A percentile compares a stretch with the other conserved stretches of the same genome.
phyloP scores from a whole-genome alignment of 2,888 invertebrate species.

The Leptinotarsa rubiginosa region DNA sequence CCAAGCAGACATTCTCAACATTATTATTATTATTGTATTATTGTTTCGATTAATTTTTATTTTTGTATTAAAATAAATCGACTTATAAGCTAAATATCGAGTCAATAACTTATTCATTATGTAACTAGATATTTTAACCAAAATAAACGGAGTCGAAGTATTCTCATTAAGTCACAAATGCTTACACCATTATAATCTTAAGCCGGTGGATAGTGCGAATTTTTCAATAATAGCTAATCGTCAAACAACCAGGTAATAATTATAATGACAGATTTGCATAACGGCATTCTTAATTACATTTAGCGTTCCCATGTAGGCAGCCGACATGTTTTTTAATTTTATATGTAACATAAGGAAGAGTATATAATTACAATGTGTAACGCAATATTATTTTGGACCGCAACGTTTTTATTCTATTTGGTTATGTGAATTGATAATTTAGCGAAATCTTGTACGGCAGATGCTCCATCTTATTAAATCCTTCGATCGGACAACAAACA shows the following conservation, averaged over 20 bases:
- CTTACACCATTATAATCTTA: not conserved
- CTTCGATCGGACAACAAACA: not conserved
- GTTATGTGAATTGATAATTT: conserved; percentile 25
- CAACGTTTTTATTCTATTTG: conserved; percentile 16
- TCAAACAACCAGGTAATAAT: conserved; percentile 4
- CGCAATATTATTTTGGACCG: conserved; percentile 29
- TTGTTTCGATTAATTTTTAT: too few species aligned
- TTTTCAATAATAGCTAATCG: conserved; percentile 6
- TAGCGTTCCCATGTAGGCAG: conserved; percentile 33
- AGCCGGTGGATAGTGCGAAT: not conserved
- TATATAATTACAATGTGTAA: conserved; percentile 37
- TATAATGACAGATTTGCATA: conserved; percentile 28
- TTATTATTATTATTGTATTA: too few species aligned
- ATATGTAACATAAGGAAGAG: conserved; percentile 35
- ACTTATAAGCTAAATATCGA: too few species aligned
- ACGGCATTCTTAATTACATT: conserved; percentile 26
- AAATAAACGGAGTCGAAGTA: not conserved
- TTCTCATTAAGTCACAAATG: not conserved
- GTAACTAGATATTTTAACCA: too few species aligned
- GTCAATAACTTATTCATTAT: too few species aligned
- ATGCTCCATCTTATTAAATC: not conserved
- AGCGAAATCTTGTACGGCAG: conserved; percentile 1
- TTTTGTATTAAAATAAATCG: too few species aligned
- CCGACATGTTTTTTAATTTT: conserved; percentile 25
- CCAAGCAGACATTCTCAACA: too few species aligned